These are phyloP conservation scores for Chionoecetes opilio DNA, from an alignment of 1,140 invertebrate species.

Conservation along the genomic window DNA sequence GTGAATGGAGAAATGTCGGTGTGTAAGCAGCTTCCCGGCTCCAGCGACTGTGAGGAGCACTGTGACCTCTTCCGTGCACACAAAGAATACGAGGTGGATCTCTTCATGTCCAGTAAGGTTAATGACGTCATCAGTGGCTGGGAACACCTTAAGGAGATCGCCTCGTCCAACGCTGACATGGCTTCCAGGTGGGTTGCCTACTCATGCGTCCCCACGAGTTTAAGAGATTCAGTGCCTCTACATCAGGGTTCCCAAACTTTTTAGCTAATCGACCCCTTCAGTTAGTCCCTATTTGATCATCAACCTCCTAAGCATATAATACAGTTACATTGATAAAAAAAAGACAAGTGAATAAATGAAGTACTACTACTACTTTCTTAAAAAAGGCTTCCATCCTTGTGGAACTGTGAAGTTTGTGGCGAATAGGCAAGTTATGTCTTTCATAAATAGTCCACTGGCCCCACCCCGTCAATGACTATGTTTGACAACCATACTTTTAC, in stretches of 20 bases:
- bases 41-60: conserved; percentile 55
- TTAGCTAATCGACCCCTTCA: neutral
- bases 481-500: no score
- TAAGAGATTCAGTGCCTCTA: neutral
- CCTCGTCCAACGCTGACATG: neutral
- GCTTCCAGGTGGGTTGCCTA: conserved; percentile 45
- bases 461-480: no score
- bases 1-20: conserved; percentile 55
- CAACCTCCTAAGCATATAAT: neutral
- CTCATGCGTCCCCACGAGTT: neutral
- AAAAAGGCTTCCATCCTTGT: no score
- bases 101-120: conserved; percentile 60
- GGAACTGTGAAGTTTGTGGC: no score
- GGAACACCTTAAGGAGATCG: conserved; percentile 54
- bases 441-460: no score
- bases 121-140: conserved; percentile 54
- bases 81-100: conserved; percentile 56
- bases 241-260: neutral
- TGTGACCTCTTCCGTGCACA: conserved; percentile 58
- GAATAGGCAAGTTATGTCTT: no score
- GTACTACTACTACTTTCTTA: no score
- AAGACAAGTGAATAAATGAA: no score
- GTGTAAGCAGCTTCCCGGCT: conserved; percentile 48
- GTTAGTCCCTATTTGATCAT: neutral
- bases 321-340: neutral